Evolutionary conservation across 2,888 invertebrate genomes (phyloP), one percentile per base, ranked within the genome.

Genomic region (Melanotus villosus): DNA sequence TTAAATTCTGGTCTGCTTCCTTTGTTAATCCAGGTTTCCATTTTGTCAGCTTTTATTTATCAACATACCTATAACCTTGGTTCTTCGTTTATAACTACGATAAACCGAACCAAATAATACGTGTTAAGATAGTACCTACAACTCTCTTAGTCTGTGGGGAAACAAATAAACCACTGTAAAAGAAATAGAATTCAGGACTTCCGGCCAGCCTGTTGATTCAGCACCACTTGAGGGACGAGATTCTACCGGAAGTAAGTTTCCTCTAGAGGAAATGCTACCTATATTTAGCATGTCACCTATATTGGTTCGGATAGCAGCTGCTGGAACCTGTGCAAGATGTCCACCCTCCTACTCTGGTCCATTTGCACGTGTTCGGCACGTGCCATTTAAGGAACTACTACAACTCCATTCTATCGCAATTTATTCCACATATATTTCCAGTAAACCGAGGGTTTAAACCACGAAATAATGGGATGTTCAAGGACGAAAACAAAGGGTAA

Each of bases 201-300:
- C 81, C 82, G 80, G 77, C 79, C 78, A 78, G 82, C 82, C 82
- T 82, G 82, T 82, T 82, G 82, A 81, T 82, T 82, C 81, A 80
- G 77, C 76, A 79, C 81, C 81, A 81, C 82, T 82, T 81, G 80
- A 81, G 81, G 80, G 79, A 79, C 79, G 79, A 80, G 81, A 82
- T 81, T 81, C 78, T 72, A 78, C 81, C 80, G 82, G 82, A 82
- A 81, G 80, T 82, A 81, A 74, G 77, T 81, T 81, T 81, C 80
- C 80, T 81, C 72, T 73, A 63, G 74, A 80, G 79, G 80, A 81
- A 82, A 81, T 79, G 78, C 80, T 81, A n/a, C n/a, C n/a, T n/a
- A 81, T 81, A 81, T 81, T 81, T 81, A 81, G 80, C 79, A 77
- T 80, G 79, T 82, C 81, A 81, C 81, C 81, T 81, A 80, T 78